phyloP scores from a whole-genome alignment of 1,140 invertebrate species.

The Trypoxylus dichotomus region DNA sequence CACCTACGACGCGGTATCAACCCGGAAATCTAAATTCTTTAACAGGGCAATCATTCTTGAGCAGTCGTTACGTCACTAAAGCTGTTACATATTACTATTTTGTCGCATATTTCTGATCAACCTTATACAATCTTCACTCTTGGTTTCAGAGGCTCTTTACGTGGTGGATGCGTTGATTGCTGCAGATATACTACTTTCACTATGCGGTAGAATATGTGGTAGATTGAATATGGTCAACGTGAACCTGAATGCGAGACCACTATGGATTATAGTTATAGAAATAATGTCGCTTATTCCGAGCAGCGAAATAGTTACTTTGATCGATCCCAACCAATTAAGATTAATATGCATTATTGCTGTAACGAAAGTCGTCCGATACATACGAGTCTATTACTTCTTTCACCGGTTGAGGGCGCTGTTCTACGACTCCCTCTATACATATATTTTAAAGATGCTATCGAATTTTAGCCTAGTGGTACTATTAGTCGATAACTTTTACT shows the following conservation, averaged over 20 bases:
- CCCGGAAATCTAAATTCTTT: too few species aligned
- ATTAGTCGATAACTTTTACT: neutral
- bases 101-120: too few species aligned
- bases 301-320: neutral
- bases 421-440: neutral
- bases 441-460: neutral
- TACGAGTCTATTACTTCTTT: neutral
- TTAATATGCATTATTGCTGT: neutral
- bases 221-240: neutral
- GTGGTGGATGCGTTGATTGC: neutral
- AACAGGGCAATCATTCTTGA: too few species aligned
- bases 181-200: neutral
- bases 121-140: neutral
- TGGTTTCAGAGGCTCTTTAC: neutral
- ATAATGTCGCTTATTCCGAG: neutral
- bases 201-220: neutral
- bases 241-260: neutral
- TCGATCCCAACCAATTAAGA: neutral
- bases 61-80: too few species aligned
- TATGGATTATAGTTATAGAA: conserved; percentile 1
- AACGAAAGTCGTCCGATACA: neutral
- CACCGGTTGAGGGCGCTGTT: neutral
- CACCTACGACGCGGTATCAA: too few species aligned
- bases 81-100: too few species aligned
- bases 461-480: neutral